Evolutionary conservation across 2,888 invertebrate genomes (phyloP).

Genomic region (Malacosoma neustria): DNA sequence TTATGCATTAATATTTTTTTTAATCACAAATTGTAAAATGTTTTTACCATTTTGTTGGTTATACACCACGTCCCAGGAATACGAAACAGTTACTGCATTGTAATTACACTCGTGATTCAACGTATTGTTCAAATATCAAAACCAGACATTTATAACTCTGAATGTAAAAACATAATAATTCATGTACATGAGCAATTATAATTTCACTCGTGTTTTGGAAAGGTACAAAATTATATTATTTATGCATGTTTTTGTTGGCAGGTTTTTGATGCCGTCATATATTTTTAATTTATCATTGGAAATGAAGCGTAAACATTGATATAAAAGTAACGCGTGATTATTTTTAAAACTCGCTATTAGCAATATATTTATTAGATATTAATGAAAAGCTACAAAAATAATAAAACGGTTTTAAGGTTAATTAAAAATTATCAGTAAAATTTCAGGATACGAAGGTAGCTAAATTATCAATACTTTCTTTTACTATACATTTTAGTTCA

Average conservation of each 20-base stretch:
- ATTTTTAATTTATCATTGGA: not conserved
- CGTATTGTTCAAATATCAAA: constrained; percentile 61
- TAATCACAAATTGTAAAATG: not conserved
- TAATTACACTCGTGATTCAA: constrained; percentile 62
- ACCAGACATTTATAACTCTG: constrained; percentile 20
- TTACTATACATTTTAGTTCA: too few relatives aligned
- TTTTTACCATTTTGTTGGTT: not conserved
- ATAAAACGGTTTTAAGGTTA: too few relatives aligned
- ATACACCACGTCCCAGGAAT: constrained; percentile 8
- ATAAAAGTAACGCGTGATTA: too few relatives aligned
- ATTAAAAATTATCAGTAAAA: too few relatives aligned
- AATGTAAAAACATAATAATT: not conserved
- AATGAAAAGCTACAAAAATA: too few relatives aligned
- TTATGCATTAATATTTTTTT: too few relatives aligned
- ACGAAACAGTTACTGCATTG: constrained; percentile 57
- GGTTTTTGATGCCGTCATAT: not conserved
- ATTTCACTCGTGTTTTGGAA: not conserved
- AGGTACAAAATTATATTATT: not conserved
- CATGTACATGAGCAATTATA: not conserved
- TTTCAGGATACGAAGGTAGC: too few relatives aligned
- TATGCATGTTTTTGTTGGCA: not conserved
- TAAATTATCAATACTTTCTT: too few relatives aligned
- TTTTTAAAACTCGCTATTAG: too few relatives aligned
- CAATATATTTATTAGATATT: too few relatives aligned
- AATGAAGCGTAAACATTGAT: not conserved